phyloP scores from a whole-genome alignment of 2,113 vertebrate genomes.

The Carassius auratus region DNA sequence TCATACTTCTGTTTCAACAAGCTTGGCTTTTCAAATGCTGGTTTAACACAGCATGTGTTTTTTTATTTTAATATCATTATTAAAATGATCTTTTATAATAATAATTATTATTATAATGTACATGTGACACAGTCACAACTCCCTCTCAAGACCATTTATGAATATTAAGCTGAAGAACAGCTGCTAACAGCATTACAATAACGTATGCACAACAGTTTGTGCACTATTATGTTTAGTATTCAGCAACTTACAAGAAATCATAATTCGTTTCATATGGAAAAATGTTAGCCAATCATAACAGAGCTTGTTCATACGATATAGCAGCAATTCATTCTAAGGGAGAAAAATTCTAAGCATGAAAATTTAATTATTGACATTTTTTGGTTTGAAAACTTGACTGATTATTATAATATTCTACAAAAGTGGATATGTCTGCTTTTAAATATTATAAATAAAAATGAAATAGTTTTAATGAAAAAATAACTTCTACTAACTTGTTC shows the following conservation, averaged over 20 bases:
- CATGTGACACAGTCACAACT: background rate
- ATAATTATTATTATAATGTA: background rate
- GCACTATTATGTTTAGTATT: background rate
- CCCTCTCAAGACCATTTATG: background rate
- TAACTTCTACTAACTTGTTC: background rate
- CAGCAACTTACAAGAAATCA: background rate
- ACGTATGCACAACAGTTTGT: background rate
- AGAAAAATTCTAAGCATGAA: background rate
- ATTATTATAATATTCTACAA: background rate
- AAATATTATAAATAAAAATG: background rate
- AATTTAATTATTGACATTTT: background rate
- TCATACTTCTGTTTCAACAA: constrained; percentile 10
- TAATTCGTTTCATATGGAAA: background rate
- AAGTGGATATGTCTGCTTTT: background rate
- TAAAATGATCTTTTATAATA: no score
- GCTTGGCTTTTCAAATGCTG: constrained; percentile 8
- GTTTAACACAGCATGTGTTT: background rate
- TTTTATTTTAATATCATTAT: no score
- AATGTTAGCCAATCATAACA: background rate
- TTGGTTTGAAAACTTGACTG: background rate
- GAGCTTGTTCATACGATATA: background rate
- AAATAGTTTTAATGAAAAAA: background rate
- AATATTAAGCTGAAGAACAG: background rate
- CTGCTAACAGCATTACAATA: background rate
- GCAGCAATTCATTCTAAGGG: background rate